Base-by-base conservation (phyloP, 2,113 vertebrate species). In the Chascanopsetta lugubris region DNA sequence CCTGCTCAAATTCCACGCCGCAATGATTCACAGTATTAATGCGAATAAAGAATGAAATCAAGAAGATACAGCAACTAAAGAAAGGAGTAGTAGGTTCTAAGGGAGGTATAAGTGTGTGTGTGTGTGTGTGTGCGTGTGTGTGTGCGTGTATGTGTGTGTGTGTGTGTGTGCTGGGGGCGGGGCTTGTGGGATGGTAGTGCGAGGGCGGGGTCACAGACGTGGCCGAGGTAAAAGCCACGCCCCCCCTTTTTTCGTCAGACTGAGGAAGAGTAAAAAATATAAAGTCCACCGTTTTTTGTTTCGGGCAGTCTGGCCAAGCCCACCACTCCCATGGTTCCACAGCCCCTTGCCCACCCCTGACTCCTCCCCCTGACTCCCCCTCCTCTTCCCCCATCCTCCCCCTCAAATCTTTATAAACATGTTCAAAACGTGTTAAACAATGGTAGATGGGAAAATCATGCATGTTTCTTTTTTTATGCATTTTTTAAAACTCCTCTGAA, bases 371-470 rank as follows among this genome's bases (percentile, higher is more conserved):
- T 45, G n/a, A n/a, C 62, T 54, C 47, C 30, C 8, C 18, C 29
- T 83, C 64, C 68, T 78, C 64, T 62, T 62, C 67, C 61, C 66
- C 70, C 69, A 38, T 59, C 80, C 75, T 79, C 79, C 84, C 90
- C 82, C 90, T 77, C 58, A 64, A 74, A 81, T 86, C 83, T 85
- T 85, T 85, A 85, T 82, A 90, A 88, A 91, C 81, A 93, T 89
- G 92, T 94, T 94, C 92, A 94, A 94, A 95, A 95, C 93, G 92
- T 83, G 93, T 95, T 94, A 89, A 95, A 95, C 96, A 95, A 96
- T 93, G 92, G 92, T 94, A 94, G 93, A 96, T 95, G 94, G 95
- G 94, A 95, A 91, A 95, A 94, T 95, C 95, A 96, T 98, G 95
- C 95, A 96, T 77, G 87, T 78, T 90, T 85, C 82, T 78, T 85